These are phyloP conservation scores for Chrysemys picta DNA, from an alignment of 2,113 vertebrate genomes.

Conservation along the genomic window DNA sequence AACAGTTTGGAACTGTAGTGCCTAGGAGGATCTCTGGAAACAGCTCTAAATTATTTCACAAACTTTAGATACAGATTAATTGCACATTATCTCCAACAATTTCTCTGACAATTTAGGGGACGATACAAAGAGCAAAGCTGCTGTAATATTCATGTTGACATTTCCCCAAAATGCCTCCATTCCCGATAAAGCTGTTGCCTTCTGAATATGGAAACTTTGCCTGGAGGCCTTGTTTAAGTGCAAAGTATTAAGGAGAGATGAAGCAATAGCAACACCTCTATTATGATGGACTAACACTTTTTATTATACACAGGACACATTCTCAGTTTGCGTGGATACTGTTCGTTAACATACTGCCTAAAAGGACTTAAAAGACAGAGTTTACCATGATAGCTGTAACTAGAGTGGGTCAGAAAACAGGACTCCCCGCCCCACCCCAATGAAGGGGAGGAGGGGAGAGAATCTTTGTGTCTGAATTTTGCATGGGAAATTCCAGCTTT, in stretches of 20 bases:
- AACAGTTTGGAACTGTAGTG: accelerated
- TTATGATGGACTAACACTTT: neutral
- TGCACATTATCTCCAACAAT: conserved; percentile 36
- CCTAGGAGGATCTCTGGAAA: conserved; percentile 7
- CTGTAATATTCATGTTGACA: conserved; percentile 51
- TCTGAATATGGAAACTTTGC: conserved; percentile 60
- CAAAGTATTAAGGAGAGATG: neutral
- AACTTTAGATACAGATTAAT: conserved; percentile 39
- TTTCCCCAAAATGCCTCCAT: conserved; percentile 42
- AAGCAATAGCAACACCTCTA: neutral
- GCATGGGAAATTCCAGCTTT: neutral
- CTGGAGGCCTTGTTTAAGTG: conserved; percentile 36
- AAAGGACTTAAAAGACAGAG: conserved; percentile 50
- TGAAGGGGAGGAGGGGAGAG: neutral
- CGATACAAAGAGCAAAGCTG: conserved; percentile 39
- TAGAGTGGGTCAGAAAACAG: conserved; percentile 34
- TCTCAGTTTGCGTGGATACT: conserved; percentile 42
- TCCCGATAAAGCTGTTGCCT: conserved; percentile 8
- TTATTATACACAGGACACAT: conserved; percentile 12
- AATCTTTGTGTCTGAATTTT: conserved; percentile 38
- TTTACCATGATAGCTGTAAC: neutral
- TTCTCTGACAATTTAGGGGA: neutral
- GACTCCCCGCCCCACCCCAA: neutral
- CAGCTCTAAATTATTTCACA: conserved; percentile 4
- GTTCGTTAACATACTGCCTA: conserved; percentile 39